Conservation (phyloP, 2,113 vertebrate genomes). For the Alethe diademata region DNA sequence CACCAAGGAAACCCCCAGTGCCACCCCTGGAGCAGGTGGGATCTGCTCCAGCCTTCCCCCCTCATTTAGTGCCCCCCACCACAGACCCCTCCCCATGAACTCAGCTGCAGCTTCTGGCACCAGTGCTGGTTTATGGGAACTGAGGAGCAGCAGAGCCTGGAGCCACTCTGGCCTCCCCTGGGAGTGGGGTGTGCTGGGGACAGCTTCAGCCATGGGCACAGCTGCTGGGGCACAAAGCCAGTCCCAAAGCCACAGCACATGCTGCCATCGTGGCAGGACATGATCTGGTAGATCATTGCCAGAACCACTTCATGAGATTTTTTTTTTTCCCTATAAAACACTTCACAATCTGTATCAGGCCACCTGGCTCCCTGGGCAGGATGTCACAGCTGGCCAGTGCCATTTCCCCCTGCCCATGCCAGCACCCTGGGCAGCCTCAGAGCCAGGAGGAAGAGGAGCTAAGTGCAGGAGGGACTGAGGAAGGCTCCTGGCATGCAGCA, state of each 20-base stretch:
- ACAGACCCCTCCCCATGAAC: rapidly evolving
- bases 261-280: background rate
- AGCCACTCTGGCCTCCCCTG: background rate
- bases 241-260: background rate
- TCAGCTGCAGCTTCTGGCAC: background rate
- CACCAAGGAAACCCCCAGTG: background rate
- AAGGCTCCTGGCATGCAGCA: background rate
- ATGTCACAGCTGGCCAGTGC: background rate
- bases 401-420: rapidly evolving
- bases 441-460: background rate
- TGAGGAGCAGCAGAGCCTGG: background rate
- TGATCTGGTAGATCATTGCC: background rate
- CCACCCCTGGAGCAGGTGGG: rapidly evolving
- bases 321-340: background rate
- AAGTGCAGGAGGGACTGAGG: background rate
- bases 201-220: background rate
- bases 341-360: rapidly evolving
- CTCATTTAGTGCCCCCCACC: rapidly evolving
- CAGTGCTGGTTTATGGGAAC: background rate
- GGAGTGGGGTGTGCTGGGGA: background rate
- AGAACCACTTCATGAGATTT: background rate
- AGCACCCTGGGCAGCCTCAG: rapidly evolving
- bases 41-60: background rate
- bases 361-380: background rate
- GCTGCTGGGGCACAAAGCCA: background rate